Conservation (phyloP, 2,888 invertebrate genomes). For the Thalpophila matura region DNA sequence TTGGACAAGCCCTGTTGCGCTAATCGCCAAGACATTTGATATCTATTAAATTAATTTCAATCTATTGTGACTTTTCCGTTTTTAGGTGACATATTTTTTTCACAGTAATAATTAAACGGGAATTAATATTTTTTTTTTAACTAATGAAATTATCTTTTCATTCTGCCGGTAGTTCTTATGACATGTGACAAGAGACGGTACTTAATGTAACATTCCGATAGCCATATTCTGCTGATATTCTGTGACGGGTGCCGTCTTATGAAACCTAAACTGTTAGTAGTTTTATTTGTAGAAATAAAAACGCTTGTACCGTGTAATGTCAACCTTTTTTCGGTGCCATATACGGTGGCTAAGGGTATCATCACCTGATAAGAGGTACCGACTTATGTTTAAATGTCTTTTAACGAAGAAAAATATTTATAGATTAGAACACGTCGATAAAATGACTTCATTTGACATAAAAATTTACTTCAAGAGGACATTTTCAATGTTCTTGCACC, state of each 20-base stretch:
- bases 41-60: constrained; percentile 51
- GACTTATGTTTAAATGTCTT: neutral
- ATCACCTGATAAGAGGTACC: neutral
- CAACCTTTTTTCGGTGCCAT: constrained; percentile 18
- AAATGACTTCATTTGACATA: no score
- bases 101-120: constrained; percentile 36
- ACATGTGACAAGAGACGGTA: constrained; percentile 26
- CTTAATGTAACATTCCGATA: constrained; percentile 33
- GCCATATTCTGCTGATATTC: constrained; percentile 6
- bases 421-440: no score
- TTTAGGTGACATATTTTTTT: constrained; percentile 50
- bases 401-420: no score
- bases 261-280: constrained; percentile 11
- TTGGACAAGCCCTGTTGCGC: constrained; percentile 21
- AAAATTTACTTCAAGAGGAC: no score
- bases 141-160: constrained; percentile 1
- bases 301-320: constrained; percentile 33
- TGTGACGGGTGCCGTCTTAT: constrained; percentile 12
- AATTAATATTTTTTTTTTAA: constrained; percentile 19
- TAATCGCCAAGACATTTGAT: constrained; percentile 43
- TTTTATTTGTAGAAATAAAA: constrained; percentile 4
- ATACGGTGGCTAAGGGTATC: neutral
- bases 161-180: constrained; percentile 37
- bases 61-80: constrained; percentile 39
- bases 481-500: no score